A percentile compares a stretch with the other conserved stretches of the same genome.
phyloP scores from a whole-genome alignment of 2,888 invertebrate genomes.

The Thalpophila matura region DNA sequence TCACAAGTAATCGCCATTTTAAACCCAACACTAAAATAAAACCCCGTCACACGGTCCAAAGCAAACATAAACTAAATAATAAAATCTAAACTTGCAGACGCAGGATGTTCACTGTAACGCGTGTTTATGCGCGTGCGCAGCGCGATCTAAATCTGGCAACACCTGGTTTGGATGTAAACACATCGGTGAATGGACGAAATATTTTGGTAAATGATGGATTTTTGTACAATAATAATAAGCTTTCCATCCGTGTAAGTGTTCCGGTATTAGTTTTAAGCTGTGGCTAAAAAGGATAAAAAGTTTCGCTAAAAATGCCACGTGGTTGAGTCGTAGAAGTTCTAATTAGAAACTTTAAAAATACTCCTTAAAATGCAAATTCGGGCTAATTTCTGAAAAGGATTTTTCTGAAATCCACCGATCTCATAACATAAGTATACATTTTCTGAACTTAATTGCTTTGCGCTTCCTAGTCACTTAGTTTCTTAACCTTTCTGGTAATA shows the following conservation, averaged over 20 bases:
- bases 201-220: conserved; percentile 37
- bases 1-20: conserved; percentile 12
- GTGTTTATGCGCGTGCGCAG: conserved; percentile 61
- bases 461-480: too few species aligned
- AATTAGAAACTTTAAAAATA: neutral
- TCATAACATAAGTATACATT: too few species aligned
- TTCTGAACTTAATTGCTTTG: too few species aligned
- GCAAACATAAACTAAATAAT: conserved; percentile 53
- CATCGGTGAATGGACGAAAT: conserved; percentile 46
- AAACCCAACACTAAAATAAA: conserved; percentile 32
- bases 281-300: neutral
- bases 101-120: conserved; percentile 68
- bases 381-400: too few species aligned
- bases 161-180: conserved; percentile 57
- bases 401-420: too few species aligned
- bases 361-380: neutral
- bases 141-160: conserved; percentile 52
- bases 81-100: conserved; percentile 51
- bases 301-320: neutral
- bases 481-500: too few species aligned
- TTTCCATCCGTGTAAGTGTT: conserved; percentile 26
- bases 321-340: neutral
- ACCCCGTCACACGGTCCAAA: conserved; percentile 27
- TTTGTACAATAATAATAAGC: conserved; percentile 27
- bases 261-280: neutral